These are phyloP conservation scores for Scaptomyza flava DNA, from an alignment of 2,888 invertebrate species.

Conservation along the genomic window DNA sequence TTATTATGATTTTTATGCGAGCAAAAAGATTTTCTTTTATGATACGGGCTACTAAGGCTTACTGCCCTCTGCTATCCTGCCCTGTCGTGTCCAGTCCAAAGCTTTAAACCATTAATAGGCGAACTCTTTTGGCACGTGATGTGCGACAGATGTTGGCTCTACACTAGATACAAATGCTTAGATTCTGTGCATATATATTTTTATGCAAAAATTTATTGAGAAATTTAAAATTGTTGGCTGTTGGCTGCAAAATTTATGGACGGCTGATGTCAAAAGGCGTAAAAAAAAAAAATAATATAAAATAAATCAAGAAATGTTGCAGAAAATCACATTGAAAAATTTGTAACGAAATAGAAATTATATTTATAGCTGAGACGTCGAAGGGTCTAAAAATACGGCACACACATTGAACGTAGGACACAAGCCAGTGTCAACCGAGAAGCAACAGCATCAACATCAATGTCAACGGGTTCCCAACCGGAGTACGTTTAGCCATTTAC, in stretches of 20 bases:
- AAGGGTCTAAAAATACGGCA: slow-evolving; percentile 73
- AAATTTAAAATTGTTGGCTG: slow-evolving; percentile 54
- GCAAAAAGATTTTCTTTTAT: slow-evolving; percentile 14
- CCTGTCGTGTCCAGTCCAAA: background rate
- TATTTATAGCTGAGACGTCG: slow-evolving; percentile 80
- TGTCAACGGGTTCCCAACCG: slow-evolving; percentile 48
- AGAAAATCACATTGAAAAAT: slow-evolving; percentile 71
- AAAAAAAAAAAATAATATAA: slow-evolving; percentile 23
- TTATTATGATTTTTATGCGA: slow-evolving; percentile 26
- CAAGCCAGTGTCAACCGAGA: slow-evolving; percentile 17
- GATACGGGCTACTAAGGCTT: background rate
- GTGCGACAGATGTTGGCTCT: slow-evolving; percentile 29
- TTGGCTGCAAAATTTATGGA: slow-evolving; percentile 55
- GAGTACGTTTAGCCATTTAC: slow-evolving; percentile 14
- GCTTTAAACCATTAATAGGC: slow-evolving; percentile 32
- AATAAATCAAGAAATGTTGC: slow-evolving; percentile 34
- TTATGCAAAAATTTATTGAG: slow-evolving; percentile 45
- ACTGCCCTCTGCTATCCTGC: background rate
- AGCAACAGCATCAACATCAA: slow-evolving; percentile 49
- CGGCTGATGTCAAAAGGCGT: slow-evolving; percentile 44
- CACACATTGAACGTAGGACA: slow-evolving; percentile 16
- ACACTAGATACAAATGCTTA: slow-evolving; percentile 10
- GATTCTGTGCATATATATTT: background rate
- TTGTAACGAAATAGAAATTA: slow-evolving; percentile 79
- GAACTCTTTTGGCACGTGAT: slow-evolving; percentile 47